Conservation (phyloP, 2,888 invertebrate species). For the Agonopterix subpropinquella region DNA sequence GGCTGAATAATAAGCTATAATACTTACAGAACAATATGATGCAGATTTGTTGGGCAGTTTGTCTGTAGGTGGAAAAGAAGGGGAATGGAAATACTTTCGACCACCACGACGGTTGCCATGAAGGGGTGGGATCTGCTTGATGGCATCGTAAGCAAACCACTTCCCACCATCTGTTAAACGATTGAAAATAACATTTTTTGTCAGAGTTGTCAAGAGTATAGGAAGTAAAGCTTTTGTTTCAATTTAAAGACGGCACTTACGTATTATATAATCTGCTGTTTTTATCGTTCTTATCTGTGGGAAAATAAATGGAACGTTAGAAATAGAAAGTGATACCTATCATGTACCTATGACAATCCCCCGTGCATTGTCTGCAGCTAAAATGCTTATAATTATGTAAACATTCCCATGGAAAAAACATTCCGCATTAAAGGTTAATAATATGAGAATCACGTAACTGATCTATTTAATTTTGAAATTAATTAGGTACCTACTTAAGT, state of each 20-base stretch:
- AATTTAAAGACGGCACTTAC: constrained; percentile 6
- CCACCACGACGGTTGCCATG: constrained; percentile 83
- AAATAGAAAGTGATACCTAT: too few relatives aligned
- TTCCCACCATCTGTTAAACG: constrained; percentile 75
- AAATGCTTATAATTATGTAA: too few relatives aligned
- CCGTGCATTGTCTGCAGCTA: too few relatives aligned
- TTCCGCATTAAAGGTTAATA: too few relatives aligned
- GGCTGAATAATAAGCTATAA: too few relatives aligned
- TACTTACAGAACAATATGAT: constrained; percentile 61
- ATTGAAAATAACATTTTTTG: constrained; percentile 7
- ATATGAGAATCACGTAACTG: too few relatives aligned
- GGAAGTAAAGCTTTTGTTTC: neutral
- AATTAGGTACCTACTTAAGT: too few relatives aligned
- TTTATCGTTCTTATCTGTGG: constrained; percentile 22
- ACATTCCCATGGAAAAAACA: too few relatives aligned
- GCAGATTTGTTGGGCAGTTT: constrained; percentile 51
- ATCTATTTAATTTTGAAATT: too few relatives aligned
- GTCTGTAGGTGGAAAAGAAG: constrained; percentile 81
- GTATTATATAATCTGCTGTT: constrained; percentile 5
- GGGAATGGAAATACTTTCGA: constrained; percentile 80
- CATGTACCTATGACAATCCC: too few relatives aligned
- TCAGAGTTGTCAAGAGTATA: neutral
- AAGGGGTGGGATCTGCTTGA: constrained; percentile 70
- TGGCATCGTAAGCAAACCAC: constrained; percentile 80
- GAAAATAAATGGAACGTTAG: constrained; percentile 3